Base-by-base conservation (phyloP, 1,140 invertebrate species). In the Mya arenaria region DNA sequence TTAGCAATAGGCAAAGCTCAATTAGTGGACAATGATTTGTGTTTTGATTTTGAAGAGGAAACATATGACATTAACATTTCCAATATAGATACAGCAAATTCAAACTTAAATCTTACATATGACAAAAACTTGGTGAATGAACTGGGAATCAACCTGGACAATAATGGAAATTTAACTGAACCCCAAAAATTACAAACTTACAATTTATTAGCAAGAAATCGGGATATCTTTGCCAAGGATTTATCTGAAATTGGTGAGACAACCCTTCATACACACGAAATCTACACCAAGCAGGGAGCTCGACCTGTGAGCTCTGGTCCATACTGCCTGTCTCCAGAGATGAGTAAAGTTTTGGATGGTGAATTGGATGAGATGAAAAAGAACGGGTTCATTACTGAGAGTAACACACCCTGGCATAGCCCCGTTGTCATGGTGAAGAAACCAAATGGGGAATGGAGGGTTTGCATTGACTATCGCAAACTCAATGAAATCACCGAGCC, bases 391-490 rank as follows among this genome's bases (percentile, higher is more conserved):
- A 81, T 84, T 4, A 32, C 56, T 56, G 77, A 78, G 3, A 80
- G 69, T 28, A 41, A 41, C 0, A 68, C 69, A 32, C 19, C 39
- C 39, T 84, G 75, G 65, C 39, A 48, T 13, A 55, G 36, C 15
- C 83, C 77, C 15, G 65, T 84, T 48, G 39, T 74, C 3, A n/a
- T 84, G 2, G 72, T 63, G 6, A 81, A 72, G 39, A 68, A 44
- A 44, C 19, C 4, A 13, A 71, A 84, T 58, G 52, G 71, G 37
- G 62, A 71, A 32, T 60, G 68, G 52, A 2, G 34, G 19, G 23
- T 77, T 25, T 79, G 73, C 32, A 68, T 82, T 15, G 83, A 86
- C 73, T 88, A 85, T 44, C 28, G 82, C 4, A 77, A 75, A n/a
- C 63, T 88, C 0, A 88, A 88, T 37, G 25, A 28, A 0, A 48